Evolutionary conservation across 2,888 invertebrate genomes (phyloP), one percentile per base, ranked within the genome.

Genomic region (Agonopterix subpropinquella): DNA sequence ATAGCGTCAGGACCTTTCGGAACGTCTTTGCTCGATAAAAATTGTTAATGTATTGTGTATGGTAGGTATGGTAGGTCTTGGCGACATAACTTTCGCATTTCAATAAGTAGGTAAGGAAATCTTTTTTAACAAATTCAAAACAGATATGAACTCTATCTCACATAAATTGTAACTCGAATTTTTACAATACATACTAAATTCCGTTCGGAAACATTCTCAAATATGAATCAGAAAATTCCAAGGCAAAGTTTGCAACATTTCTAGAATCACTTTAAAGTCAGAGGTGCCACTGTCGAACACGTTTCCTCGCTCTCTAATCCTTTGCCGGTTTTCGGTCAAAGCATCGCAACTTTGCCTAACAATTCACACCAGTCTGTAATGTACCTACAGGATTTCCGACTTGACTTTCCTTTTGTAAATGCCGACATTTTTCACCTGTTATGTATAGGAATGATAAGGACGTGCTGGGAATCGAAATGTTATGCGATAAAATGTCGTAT

Each of bases 231-330:
- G 28, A 28, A 18, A 28, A 28, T 28, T 28, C 28, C 7, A 28
- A 5, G 28, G 28, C 28, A 7, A 28, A 28, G 28, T 28, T 28
- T 28, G 28, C 28, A 28, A 28, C 28, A 28, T 51, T 47, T 47
- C 47, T 48, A 51, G 65, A 73, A 74, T 73, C 72, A 66, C 61
- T 70, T 62, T 61, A 68, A 75, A 74, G 73, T 72, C 68, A 60
- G 70, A 28, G 28, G 28, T 73, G 75, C 78, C 71, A 69, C 61
- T 64, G 65, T 64, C 62, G 71, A 72, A 80, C 28, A 72, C 67
- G 73, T 74, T 70, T 71, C 59, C 54, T 57, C 62, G 57, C 73
- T 63, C 66, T 58, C 70, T 81, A 81, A 82, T 80, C 73, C 73
- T 69, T 69, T 63, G 69, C 63, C 62, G 28, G 28, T 28, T 41